phyloP scores from a whole-genome alignment of 1,140 invertebrate species.

The Magallana gigas region DNA sequence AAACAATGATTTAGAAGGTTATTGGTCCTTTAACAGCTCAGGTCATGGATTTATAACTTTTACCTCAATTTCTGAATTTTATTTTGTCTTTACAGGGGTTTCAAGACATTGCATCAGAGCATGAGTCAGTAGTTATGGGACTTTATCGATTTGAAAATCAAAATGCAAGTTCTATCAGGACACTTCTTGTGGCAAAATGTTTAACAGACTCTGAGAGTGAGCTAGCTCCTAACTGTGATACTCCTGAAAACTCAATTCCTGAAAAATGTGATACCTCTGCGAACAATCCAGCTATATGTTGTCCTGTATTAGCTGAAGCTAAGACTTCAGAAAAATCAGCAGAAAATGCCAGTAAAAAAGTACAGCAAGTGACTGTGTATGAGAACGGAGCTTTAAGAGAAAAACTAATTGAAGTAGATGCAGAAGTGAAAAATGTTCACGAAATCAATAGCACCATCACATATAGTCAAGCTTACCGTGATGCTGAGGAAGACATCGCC shows the following conservation, averaged over 20 bases:
- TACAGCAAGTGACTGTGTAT: constrained; percentile 63
- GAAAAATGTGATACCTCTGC: background rate
- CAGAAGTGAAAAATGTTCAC: constrained; percentile 49
- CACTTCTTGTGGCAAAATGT: constrained; percentile 88
- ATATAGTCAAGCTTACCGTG: constrained; percentile 65
- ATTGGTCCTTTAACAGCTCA: no score
- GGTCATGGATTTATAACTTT: no score
- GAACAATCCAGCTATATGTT: background rate
- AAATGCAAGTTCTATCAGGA: constrained; percentile 89
- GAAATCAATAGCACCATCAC: constrained; percentile 62
- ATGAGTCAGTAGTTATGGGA: constrained; percentile 89
- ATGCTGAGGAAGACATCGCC: constrained; percentile 57
- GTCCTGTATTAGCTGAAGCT: background rate
- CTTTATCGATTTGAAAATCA: constrained; percentile 90
- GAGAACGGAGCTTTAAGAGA: constrained; percentile 62
- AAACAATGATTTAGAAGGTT: no score
- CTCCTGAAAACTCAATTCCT: background rate
- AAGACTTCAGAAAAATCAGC: background rate
- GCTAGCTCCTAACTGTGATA: background rate
- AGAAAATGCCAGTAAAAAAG: constrained; percentile 35
- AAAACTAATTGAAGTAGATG: constrained; percentile 61
- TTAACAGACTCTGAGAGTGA: constrained; percentile 41
- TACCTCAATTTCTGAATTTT: no score
- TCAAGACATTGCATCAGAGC: constrained; percentile 85
- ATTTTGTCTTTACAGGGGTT: constrained; percentile 65